Evolutionary conservation across 1,140 invertebrate genomes (phyloP), one percentile per base, ranked within the genome.

Genomic region (Drosophila virilis): DNA sequence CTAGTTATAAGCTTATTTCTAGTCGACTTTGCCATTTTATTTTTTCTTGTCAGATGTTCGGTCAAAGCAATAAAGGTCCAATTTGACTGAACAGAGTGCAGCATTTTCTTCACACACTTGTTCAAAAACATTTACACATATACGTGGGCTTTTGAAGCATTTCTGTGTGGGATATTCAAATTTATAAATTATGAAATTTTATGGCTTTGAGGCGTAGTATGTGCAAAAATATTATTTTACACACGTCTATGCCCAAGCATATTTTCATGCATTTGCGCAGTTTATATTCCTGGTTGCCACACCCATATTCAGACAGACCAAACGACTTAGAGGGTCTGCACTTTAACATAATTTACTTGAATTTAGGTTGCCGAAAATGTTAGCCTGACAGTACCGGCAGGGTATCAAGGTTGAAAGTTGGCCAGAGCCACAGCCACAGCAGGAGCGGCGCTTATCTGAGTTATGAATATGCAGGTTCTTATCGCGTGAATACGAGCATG

Each of bases 151-250:
- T 42, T 48, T 28, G 37, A 43, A 8, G 6, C 8, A 15, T 58
- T 50, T 58, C 40, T 32, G 17, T 88, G 78, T 71, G 51, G 71
- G 79, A 79, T 88, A 88, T 83, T 89, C 73, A 88, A 83, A 79
- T 88, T 77, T 88, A 88, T 86, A 83, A 86, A 88, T 84, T 89
- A 88, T 88, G 80, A 74, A 89, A 83, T 88, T 89, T 88, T 84
- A 88, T 88, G 70, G 80, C 77, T 80, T 84, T 80, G 76, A 84
- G 74, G 77, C 74, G 74, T 80, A 78, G 77, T 68, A 77, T 88
- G 79, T 86, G 77, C 73, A 83, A 89, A 88, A 88, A 88, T 88
- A 88, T 80, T 88, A 83, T 88, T 89, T 89, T 77, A 74, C 70
- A 84, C 84, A 89, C 84, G 74, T 72, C 78, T 77, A 75, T 80